phyloP scores from a whole-genome alignment of 2,113 vertebrate species.

The Haliaeetus leucogaster region DNA sequence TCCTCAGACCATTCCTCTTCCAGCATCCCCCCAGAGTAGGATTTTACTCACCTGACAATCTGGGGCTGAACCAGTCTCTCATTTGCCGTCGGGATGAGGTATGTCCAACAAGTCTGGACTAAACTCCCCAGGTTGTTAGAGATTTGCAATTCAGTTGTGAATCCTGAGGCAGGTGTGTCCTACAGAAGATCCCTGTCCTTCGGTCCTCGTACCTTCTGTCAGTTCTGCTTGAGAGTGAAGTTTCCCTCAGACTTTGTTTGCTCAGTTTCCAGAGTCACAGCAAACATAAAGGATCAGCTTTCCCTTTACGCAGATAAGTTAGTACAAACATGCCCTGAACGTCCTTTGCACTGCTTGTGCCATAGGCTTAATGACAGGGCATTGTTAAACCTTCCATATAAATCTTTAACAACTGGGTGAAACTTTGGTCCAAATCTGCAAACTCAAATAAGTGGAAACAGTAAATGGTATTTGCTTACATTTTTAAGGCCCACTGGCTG shows the following conservation, averaged over 20 bases:
- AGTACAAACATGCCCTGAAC: conserved; percentile 36
- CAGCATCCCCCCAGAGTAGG: not conserved
- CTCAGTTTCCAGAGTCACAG: conserved; percentile 67
- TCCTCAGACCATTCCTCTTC: not conserved
- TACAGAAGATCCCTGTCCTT: conserved; percentile 43
- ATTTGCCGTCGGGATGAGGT: not conserved
- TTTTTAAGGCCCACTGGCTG: not conserved
- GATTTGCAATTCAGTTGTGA: not conserved
- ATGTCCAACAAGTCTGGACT: not conserved
- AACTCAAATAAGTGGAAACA: not conserved
- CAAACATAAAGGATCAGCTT: conserved; percentile 63
- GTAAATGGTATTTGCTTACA: conserved; percentile 9
- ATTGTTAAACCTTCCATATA: conserved; percentile 18
- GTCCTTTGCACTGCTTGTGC: conserved; percentile 55
- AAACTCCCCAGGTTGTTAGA: not conserved
- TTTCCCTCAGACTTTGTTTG: conserved; percentile 54
- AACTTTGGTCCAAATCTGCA: not conserved
- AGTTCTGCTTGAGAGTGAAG: not conserved
- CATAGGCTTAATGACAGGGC: conserved; percentile 50
- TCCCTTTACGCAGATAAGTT: conserved; percentile 59
- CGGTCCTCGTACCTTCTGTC: conserved; percentile 14
- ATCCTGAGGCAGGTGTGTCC: not conserved
- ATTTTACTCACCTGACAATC: conserved; percentile 63
- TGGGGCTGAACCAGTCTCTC: not conserved
- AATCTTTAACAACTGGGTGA: conserved; percentile 51